Conservation (phyloP, 53 echinoderm and acorn worm genomes). For the Astropecten irregularis region DNA sequence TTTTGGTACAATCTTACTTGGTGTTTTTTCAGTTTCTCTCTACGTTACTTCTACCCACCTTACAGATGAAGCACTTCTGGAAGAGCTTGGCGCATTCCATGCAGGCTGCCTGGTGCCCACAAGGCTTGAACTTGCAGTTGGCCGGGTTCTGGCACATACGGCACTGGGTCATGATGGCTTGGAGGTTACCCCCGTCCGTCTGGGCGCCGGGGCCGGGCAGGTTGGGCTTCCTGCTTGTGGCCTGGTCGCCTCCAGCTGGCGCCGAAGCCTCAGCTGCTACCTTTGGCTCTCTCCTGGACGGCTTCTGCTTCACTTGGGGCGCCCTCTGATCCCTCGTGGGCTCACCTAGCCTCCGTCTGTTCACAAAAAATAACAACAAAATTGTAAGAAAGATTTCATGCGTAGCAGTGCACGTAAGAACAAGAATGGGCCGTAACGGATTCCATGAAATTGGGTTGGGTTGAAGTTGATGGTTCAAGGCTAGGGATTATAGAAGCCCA, state of each 20-base stretch:
- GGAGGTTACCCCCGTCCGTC: constrained; percentile 54
- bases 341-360: constrained; percentile 23
- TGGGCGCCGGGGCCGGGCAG: not conserved
- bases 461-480: too few relatives aligned
- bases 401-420: too few relatives aligned
- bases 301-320: constrained; percentile 45
- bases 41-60: too few relatives aligned
- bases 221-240: not conserved
- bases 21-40: too few relatives aligned
- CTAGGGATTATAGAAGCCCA: too few relatives aligned
- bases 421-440: too few relatives aligned
- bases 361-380: not conserved
- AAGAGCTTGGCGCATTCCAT: constrained; percentile 94
- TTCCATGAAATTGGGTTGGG: too few relatives aligned
- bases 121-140: constrained; percentile 81
- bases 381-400: not conserved
- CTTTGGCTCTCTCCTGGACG: not conserved
- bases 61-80: constrained; percentile 88
- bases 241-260: not conserved
- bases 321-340: not conserved
- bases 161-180: constrained; percentile 79
- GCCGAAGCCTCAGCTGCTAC: not conserved
- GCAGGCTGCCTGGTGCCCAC: constrained; percentile 80
- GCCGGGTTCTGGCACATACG: constrained; percentile 83
- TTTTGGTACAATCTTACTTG: too few relatives aligned